Evolutionary conservation across 1,140 invertebrate genomes (phyloP).

Genomic region (Rhagoletis pomonella): DNA sequence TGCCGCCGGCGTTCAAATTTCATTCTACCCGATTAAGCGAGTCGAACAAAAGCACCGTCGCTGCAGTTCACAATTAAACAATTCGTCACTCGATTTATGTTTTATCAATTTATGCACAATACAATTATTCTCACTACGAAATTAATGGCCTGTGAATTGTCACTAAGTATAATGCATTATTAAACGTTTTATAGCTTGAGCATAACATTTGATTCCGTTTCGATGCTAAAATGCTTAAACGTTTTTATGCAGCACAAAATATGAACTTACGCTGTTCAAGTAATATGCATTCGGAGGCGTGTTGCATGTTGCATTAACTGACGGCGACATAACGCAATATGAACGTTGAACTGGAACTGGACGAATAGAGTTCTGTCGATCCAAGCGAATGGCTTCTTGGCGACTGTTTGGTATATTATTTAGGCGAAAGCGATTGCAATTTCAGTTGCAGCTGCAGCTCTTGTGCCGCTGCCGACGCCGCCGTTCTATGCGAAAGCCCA

Average conservation of each 20-base stretch:
- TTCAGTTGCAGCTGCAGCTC: neutral
- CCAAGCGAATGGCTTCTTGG: neutral
- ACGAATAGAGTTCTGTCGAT: neutral
- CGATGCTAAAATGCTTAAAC: too few relatives aligned
- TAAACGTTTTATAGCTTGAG: too few relatives aligned
- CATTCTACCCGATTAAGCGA: neutral
- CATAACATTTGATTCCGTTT: too few relatives aligned
- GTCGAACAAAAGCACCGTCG: neutral
- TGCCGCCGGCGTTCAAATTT: constrained; percentile 27
- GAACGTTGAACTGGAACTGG: neutral
- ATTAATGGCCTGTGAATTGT: too few relatives aligned
- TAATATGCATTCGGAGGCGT: too few relatives aligned
- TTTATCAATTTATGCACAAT: too few relatives aligned
- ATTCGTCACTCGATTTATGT: neutral
- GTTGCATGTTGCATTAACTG: neutral
- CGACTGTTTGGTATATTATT: neutral
- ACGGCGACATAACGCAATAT: neutral
- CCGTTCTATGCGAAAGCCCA: constrained; percentile 72
- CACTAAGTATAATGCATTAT: too few relatives aligned
- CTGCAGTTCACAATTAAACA: neutral
- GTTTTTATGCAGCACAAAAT: too few relatives aligned
- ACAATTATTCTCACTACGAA: too few relatives aligned
- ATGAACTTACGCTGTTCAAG: too few relatives aligned
- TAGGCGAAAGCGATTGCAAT: neutral
- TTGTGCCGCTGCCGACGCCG: constrained; percentile 41